These are phyloP conservation scores for Capitulum mitella DNA, from an alignment of 2,888 invertebrate genomes.

Conservation along the genomic window DNA sequence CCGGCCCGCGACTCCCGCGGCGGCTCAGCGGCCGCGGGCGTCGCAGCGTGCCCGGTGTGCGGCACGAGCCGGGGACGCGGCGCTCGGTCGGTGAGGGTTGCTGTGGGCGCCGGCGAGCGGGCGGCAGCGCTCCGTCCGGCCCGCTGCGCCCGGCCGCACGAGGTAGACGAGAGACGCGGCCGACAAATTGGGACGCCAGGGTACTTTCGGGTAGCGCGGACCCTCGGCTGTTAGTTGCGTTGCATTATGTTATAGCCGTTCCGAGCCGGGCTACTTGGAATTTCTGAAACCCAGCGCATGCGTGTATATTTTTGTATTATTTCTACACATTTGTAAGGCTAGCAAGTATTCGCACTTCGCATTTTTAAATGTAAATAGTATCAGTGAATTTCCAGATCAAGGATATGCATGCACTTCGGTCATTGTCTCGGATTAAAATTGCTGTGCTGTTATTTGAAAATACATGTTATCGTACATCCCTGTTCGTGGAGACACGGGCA, in stretches of 20 bases:
- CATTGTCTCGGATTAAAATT: not conserved
- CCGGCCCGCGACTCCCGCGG: not conserved
- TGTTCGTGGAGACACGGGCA: no score
- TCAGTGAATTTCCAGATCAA: not conserved
- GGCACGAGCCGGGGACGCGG: not conserved
- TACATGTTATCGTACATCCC: no score
- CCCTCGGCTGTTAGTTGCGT: no score
- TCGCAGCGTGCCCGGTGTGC: no score
- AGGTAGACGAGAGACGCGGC: not conserved
- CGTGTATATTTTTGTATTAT: slow-evolving; percentile 16
- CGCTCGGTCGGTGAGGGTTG: not conserved
- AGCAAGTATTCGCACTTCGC: not conserved
- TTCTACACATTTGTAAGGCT: not conserved
- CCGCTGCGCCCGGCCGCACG: not conserved
- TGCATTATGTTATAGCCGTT: not conserved
- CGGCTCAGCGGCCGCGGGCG: not conserved
- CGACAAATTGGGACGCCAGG: not conserved
- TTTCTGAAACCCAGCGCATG: slow-evolving; percentile 1
- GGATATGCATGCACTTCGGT: not conserved
- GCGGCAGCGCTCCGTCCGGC: not conserved
- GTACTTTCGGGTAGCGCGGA: not conserved
- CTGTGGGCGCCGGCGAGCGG: not conserved
- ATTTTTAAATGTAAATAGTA: not conserved
- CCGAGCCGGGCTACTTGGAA: not conserved
- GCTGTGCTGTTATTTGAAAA: not conserved